These are phyloP conservation scores for Enteromius radiatus DNA, from an alignment of 2,797 vertebrate genomes.

Conservation along the genomic window DNA sequence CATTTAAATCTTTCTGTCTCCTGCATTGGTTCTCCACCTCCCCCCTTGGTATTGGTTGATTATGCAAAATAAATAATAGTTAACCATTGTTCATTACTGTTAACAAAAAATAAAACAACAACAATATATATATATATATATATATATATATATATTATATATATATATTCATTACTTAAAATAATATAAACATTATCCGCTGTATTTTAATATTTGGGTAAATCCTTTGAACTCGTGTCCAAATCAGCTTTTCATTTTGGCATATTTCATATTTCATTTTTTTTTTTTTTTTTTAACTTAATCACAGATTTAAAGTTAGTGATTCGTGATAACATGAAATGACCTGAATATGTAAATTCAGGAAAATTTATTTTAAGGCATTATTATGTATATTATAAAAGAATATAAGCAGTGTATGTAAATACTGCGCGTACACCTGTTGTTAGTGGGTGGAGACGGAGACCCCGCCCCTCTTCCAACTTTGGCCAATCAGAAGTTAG, in stretches of 20 bases:
- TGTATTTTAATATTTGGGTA: background rate
- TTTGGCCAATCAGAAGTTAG: background rate
- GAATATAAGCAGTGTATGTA: background rate
- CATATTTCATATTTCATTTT: too few species aligned
- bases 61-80: background rate
- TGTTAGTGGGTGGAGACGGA: background rate
- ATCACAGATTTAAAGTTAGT: background rate
- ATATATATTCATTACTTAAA: background rate
- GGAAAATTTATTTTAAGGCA: too few species aligned
- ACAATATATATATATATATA: too few species aligned
- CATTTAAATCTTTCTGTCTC: background rate
- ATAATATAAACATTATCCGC: background rate
- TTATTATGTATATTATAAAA: background rate
- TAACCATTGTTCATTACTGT: background rate
- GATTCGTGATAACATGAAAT: background rate
- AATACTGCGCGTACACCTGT: slow-evolving; percentile 21
- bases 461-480: background rate
- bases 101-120: background rate
- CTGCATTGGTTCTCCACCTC: background rate
- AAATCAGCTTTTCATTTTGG: background rate
- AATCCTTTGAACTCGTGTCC: background rate
- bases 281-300: background rate
- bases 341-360: background rate
- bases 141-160: too few species aligned
- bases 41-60: background rate